Evolutionary conservation across 2,797 vertebrate genomes (phyloP).

Genomic region (Saxicola maurus): DNA sequence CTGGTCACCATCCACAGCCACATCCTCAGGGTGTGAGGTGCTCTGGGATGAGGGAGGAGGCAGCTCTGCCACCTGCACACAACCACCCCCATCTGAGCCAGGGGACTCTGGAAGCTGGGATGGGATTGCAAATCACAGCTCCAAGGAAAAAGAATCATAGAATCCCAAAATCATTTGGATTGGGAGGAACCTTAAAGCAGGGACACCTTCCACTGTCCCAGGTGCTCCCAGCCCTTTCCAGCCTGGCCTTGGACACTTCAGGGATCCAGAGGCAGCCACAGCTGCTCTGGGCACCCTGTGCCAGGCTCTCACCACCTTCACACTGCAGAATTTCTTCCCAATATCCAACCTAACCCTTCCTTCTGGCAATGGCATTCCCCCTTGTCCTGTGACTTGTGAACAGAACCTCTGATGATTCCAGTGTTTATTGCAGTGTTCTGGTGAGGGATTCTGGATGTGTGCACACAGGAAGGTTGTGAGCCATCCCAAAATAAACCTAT

Average conservation of each 20-base stretch:
- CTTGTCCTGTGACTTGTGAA: neutral
- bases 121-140: neutral
- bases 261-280: neutral
- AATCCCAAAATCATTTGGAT: neutral
- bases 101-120: neutral
- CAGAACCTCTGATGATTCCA: neutral
- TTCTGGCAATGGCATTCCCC: neutral
- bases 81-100: neutral
- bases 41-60: neutral
- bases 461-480: neutral
- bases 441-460: neutral
- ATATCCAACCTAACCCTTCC: neutral
- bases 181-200: neutral
- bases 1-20: neutral
- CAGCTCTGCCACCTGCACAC: neutral
- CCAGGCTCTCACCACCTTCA: accelerated
- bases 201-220: neutral
- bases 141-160: neutral
- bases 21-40: neutral
- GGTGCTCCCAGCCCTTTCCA: accelerated
- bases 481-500: neutral
- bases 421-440: accelerated
- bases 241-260: neutral
- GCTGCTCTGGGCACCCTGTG: accelerated
- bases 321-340: neutral